Percentiles rank a stretch among this genome's conserved stretches.
Evolutionary conservation across 2,797 vertebrate species (phyloP).

Genomic region (Muscicapa striata): DNA sequence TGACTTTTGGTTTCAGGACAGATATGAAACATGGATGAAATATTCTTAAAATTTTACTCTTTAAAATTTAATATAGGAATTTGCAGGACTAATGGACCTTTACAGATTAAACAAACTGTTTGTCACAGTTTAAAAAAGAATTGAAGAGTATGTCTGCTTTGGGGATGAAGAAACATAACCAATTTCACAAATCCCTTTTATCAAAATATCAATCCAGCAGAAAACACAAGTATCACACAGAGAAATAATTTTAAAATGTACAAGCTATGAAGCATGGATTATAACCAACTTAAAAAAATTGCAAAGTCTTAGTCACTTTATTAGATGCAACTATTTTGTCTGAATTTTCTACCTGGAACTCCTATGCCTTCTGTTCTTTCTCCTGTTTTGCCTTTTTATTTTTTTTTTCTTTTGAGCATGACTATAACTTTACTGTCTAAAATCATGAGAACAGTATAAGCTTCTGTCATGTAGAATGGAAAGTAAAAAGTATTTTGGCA

Average conservation of each 20-base stretch:
- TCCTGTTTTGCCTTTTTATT: not conserved
- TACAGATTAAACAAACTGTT: not conserved
- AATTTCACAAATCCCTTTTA: not conserved
- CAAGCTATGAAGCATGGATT: not conserved
- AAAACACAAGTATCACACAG: not conserved
- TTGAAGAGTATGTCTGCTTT: accelerated
- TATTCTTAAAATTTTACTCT: not conserved
- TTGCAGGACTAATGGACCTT: not conserved
- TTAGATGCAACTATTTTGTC: not conserved
- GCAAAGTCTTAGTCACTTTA: not conserved
- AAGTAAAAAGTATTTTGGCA: not conserved
- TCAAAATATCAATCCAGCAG: not conserved
- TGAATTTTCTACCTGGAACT: not conserved
- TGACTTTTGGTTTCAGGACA: not conserved
- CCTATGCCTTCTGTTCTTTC: not conserved
- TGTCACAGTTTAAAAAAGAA: not conserved
- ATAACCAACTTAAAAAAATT: not conserved
- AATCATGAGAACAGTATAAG: not conserved
- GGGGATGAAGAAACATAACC: not conserved
- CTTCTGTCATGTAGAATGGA: not conserved
- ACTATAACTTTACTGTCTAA: not conserved
- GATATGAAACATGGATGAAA: not conserved
- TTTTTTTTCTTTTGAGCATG: not conserved
- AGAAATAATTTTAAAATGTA: not conserved
- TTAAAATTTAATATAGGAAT: not conserved